Base-by-base conservation (phyloP, 2,888 invertebrate genomes). In the Conus canariensis region DNA sequence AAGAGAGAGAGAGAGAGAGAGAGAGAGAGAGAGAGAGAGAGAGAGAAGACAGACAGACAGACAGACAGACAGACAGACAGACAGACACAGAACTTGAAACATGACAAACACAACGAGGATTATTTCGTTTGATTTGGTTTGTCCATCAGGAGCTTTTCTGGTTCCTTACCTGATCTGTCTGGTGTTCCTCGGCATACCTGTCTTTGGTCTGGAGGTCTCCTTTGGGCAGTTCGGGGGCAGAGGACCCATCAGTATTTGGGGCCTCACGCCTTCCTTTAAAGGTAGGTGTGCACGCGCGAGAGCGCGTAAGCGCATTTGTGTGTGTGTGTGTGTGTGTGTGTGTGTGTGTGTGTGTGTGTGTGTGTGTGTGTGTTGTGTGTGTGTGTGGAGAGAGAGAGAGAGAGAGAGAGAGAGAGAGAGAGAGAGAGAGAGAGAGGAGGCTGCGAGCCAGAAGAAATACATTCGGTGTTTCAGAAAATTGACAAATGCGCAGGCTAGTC, bases 181-280 rank as follows among this genome's bases (percentile, higher is more conserved):
- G 59, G 80, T 90, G 56, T 25, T 91, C 5, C 88, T 91, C 77
- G 94, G 94, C 8, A 92, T 94, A 30, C 94, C 94, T 2, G 90
- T 94, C 19, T 94, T 94, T 87, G 93, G 93, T 64, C 80, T 93
- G 90, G 93, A 93, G 85, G 90, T 93, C 45, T 91, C 93, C 25
- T 92, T 93, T 70, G 93, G 93, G 30, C 93, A 93, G 90, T 93
- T 90, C 85, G 93, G 92, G 14, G 92, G 92, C 58, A 90, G 91
- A 22, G 94, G 94, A 25, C 94, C 94, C 0, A 90, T 93, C 45
- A 93, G 93, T 83, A 92, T 93, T 56, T 94, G 94, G 94, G 88
- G 91, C n/a, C 91, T 94, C 60, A 93, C 92, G 90, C 94, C 94
- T 5, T 85, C 93, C 1, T 92, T 93, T 67, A 94, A 94, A 93